Evolutionary conservation across 2,113 vertebrate genomes (phyloP), one percentile per base, ranked within the genome.

Genomic region (Grantiella picta): DNA sequence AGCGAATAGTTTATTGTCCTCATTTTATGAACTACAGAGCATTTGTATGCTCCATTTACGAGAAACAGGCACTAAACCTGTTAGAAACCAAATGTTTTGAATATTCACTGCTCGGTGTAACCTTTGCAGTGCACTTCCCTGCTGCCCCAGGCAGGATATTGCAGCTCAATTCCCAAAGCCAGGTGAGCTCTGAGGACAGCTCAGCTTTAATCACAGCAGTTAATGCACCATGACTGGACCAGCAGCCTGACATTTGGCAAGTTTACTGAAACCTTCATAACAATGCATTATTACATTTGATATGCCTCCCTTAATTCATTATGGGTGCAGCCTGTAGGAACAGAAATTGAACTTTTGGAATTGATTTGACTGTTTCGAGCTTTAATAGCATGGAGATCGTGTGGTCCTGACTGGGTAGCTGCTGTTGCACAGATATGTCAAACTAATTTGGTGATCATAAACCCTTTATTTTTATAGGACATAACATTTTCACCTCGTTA

Each of bases 321-420:
- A 90, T 7, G 25, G 91, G 83, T 81, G 85, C 88, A 70, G 82
- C 16, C 84, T 90, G 76, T 72, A 70, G 92, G 94, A 95, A 96
- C 70, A 96, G 89, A 88, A 89, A 86, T 4, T 57, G 88, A 95
- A 94, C 96, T 96, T 96, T 47, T 82, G 76, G 84, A 94, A 71
- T 38, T 44, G 92, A 82, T 80, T 63, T 59, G 56, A 45, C 66
- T 84, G 35, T 92, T 95, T 69, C 60, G 82, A 92, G 89, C 61
- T 82, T 42, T 36, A 47, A 82, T 49, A n/a, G 70, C 35, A 35
- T 1, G 1, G 60, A 49, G 31, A 81, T 47, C 14, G 31, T 29
- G 38, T 33, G 68, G 91, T 81, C 24, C 24, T n/a, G 60, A 42
- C 56, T 3, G 0, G 42, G 71, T 60, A 83, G 79, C 54, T 90